These are phyloP conservation scores for Burhinus oedicnemus DNA, from an alignment of 2,113 vertebrate species.

Conservation along the genomic window DNA sequence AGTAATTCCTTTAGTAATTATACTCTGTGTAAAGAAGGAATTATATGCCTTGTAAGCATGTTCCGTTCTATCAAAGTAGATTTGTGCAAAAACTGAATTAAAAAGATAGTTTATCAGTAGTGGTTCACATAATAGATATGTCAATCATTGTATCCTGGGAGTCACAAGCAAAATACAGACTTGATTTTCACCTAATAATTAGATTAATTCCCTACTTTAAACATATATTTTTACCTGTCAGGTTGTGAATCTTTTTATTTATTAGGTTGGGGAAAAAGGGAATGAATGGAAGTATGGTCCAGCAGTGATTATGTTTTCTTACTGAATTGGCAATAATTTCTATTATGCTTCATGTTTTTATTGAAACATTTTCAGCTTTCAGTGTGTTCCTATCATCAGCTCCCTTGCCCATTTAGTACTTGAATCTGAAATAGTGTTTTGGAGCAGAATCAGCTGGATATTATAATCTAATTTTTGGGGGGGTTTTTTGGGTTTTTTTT, in stretches of 20 bases:
- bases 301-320: neutral
- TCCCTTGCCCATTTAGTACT: neutral
- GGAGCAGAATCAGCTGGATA: neutral
- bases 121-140: constrained; percentile 24
- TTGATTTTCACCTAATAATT: constrained; percentile 29
- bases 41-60: constrained; percentile 55
- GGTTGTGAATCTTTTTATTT: neutral
- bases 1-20: constrained; percentile 65
- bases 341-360: neutral
- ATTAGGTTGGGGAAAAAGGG: neutral
- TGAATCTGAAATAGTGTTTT: neutral
- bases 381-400: neutral
- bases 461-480: neutral
- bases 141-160: constrained; percentile 18
- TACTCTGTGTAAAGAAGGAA: constrained; percentile 60
- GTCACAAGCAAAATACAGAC: neutral
- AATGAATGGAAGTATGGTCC: neutral
- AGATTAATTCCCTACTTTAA: neutral
- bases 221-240: neutral
- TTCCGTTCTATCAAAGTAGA: constrained; percentile 52
- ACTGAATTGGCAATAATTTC: neutral
- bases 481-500: neutral
- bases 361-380: neutral
- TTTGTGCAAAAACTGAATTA: constrained; percentile 48
- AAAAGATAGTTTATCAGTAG: constrained; percentile 33